Conservation (phyloP, 2,113 vertebrate genomes). For the Excalfactoria chinensis region DNA sequence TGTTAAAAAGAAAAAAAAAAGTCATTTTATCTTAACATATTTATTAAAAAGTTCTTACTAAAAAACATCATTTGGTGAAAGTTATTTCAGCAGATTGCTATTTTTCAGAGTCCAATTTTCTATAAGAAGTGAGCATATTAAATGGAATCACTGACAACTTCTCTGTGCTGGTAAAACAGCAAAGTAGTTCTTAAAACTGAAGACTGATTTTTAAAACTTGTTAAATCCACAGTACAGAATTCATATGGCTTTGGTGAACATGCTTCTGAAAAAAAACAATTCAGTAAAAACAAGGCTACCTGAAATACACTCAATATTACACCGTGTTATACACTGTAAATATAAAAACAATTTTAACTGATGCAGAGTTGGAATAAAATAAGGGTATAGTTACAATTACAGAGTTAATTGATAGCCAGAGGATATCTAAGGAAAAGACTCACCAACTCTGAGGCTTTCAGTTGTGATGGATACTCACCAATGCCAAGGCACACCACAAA, state of each 20-base stretch:
- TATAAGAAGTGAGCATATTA: not conserved
- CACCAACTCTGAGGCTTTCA: too few species aligned
- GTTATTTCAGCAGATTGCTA: not conserved
- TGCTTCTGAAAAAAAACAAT: fast-evolving
- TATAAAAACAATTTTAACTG: not conserved
- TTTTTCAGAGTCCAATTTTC: not conserved
- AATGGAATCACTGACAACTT: not conserved
- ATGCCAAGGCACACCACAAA: too few species aligned
- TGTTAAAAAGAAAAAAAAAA: not conserved
- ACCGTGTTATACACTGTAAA: not conserved
- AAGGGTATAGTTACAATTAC: too few species aligned
- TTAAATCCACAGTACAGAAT: not conserved
- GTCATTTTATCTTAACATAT: not conserved
- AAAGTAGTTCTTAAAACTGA: not conserved
- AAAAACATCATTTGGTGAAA: not conserved
- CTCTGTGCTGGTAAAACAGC: not conserved
- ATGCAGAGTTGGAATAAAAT: too few species aligned
- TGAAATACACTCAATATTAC: not conserved
- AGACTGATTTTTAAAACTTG: not conserved
- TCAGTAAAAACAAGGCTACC: not conserved
- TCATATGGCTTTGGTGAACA: not conserved
- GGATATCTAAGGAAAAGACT: too few species aligned
- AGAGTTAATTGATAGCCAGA: too few species aligned
- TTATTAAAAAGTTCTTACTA: not conserved
- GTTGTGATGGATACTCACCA: too few species aligned